These are phyloP conservation scores for Coenonympha glycerion DNA, from an alignment of 2,888 invertebrate species.

Conservation along the genomic window DNA sequence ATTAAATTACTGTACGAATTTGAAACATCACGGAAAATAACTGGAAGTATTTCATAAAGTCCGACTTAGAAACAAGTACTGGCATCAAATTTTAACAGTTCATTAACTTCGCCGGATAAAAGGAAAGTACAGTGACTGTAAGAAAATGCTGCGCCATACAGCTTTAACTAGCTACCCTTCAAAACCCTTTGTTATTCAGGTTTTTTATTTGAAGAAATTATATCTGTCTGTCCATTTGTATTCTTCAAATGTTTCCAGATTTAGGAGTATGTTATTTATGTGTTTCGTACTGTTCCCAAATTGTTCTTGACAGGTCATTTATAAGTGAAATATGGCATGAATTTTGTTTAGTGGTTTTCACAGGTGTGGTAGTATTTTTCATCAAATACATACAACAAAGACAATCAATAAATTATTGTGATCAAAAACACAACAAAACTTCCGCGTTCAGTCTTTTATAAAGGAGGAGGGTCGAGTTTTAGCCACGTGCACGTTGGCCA, in stretches of 20 bases:
- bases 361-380: no score
- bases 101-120: neutral
- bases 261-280: neutral
- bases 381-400: no score
- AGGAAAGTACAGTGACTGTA: neutral
- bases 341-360: no score
- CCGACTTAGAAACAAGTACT: neutral
- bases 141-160: neutral
- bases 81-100: neutral
- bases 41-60: neutral
- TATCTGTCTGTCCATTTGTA: neutral
- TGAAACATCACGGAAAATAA: neutral
- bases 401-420: no score
- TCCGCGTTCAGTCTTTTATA: no score
- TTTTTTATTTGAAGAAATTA: slow-evolving; percentile 2
- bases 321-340: no score
- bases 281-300: neutral
- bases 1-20: neutral
- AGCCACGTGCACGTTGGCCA: no score
- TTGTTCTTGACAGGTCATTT: no score
- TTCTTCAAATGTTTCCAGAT: neutral
- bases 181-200: slow-evolving; percentile 2
- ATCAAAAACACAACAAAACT: no score
- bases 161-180: neutral
- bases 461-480: no score